Evolutionary conservation across 2,797 vertebrate species (phyloP).

Genomic region (Diceros bicornis): DNA sequence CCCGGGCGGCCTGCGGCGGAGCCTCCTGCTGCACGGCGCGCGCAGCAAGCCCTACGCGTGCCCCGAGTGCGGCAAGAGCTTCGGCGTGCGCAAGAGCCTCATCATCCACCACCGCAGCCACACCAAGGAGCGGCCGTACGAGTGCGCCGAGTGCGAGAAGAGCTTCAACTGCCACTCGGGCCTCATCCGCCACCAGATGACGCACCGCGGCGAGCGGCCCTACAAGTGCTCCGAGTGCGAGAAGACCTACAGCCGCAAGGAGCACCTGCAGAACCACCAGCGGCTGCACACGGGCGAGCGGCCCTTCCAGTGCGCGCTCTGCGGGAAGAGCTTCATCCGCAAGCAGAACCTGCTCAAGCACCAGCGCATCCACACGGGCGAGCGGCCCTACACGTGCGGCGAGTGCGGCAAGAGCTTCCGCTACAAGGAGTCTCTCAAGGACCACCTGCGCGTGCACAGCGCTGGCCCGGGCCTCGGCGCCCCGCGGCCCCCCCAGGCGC

Average conservation of each 20-base stretch:
- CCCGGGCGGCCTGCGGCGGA: slow-evolving; percentile 72
- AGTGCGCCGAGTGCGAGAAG: slow-evolving; percentile 89
- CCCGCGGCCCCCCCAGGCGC: slow-evolving; percentile 70
- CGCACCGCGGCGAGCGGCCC: slow-evolving; percentile 90
- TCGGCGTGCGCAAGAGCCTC: slow-evolving; percentile 90
- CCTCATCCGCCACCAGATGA: slow-evolving; percentile 91
- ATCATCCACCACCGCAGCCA: slow-evolving; percentile 91
- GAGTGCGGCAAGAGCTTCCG: slow-evolving; percentile 90
- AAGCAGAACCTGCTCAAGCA: slow-evolving; percentile 91
- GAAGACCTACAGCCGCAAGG: slow-evolving; percentile 91
- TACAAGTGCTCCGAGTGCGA: slow-evolving; percentile 90
- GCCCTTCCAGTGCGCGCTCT: slow-evolving; percentile 90
- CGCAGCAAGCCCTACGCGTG: slow-evolving; percentile 84
- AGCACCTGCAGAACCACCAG: slow-evolving; percentile 91
- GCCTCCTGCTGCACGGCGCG: slow-evolving; percentile 70
- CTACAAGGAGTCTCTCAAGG: slow-evolving; percentile 91
- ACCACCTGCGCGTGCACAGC: slow-evolving; percentile 88
- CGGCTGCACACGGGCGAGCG: slow-evolving; percentile 90
- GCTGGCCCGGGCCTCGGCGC: slow-evolving; percentile 58
- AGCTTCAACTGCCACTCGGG: slow-evolving; percentile 91
- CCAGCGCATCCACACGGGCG: slow-evolving; percentile 91
- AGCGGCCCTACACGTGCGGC: slow-evolving; percentile 90
- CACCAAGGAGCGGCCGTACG: slow-evolving; percentile 89
- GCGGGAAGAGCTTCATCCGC: slow-evolving; percentile 91
- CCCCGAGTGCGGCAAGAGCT: slow-evolving; percentile 89